Base-by-base conservation (phyloP, 2,888 invertebrate genomes). In the Meteorus cinctellus region DNA sequence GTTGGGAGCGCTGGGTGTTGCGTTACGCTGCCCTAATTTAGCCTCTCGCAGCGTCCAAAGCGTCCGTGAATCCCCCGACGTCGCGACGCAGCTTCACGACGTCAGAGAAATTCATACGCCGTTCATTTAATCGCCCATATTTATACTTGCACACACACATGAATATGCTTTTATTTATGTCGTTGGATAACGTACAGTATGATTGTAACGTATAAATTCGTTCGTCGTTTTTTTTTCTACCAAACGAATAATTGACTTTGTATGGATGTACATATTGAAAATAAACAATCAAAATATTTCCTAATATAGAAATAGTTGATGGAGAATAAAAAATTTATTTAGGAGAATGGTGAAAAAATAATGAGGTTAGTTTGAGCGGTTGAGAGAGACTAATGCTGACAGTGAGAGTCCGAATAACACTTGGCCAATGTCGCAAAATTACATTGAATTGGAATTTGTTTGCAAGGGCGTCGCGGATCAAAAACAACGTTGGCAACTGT, bases 1-100 rank as follows among this genome's bases (percentile, higher is more conserved):
- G 80, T 66, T 67, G 71, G 65, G 81, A 84, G 82, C 55, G 55
- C 4, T 84, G 84, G 89, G 89, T 89, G 89, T 89, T 89, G 87
- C 89, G 88, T 89, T 89, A 89, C 89, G 85, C 87, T 89, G 87
- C 84, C 89, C 89, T 89, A 89, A 89, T 89, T 89, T 89, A 89
- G 89, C 83, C 86, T 85, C 87, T 83, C 81, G 78, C 80, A 74
- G 63, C 81, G 80, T 74, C 81, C 79, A 19, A 19, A 55, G 19
- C 19, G 81, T 77, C 84, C 83, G 85, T 81, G 78, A 80, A 84
- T 82, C 85, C 87, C 86, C 83, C 84, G 77, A 79, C 80, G 72
- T 62, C 24, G 69, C 73, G 72, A 75, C 74, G 77, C 66, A 77
- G 73, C 78, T 75, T 78, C 76, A 80, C 78, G 79, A 81, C 84